Evolutionary conservation across 1,140 invertebrate genomes (phyloP).

Genomic region (Oryctes rhinoceros): DNA sequence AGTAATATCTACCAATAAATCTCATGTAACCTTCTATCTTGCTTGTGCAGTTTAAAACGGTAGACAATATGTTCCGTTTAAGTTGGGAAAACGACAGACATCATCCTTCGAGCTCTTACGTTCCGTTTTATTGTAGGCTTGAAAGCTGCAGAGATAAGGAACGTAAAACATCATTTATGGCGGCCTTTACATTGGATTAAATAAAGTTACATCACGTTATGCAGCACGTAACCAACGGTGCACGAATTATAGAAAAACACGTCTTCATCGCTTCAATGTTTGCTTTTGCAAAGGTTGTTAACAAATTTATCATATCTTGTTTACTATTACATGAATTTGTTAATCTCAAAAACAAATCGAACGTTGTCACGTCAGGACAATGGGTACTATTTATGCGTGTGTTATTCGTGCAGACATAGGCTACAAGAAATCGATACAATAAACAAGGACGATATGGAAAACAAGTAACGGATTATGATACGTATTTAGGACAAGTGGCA

Average conservation of each 20-base stretch:
- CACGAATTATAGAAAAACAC: background rate
- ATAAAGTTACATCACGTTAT: no score
- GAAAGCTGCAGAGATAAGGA: no score
- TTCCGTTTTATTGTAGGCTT: no score
- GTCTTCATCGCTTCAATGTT: background rate
- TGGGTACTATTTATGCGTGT: background rate
- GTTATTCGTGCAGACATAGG: background rate
- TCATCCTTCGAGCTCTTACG: no score
- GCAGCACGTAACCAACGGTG: background rate
- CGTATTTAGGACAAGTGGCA: no score
- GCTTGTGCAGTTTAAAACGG: no score
- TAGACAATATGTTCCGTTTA: no score
- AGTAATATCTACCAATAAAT: no score
- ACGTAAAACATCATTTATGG: no score
- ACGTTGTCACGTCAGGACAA: background rate
- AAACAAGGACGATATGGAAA: background rate
- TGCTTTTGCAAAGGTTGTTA: background rate
- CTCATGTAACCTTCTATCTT: no score
- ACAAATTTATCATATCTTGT: slow-evolving; percentile 21
- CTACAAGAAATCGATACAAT: slow-evolving; percentile 3
- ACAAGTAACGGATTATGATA: background rate
- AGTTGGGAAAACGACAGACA: no score
- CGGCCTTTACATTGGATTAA: no score
- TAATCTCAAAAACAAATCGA: background rate
- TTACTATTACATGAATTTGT: background rate